These are phyloP conservation scores for Ondatra zibethicus DNA, from an alignment of 2,113 vertebrate species.

Conservation along the genomic window DNA sequence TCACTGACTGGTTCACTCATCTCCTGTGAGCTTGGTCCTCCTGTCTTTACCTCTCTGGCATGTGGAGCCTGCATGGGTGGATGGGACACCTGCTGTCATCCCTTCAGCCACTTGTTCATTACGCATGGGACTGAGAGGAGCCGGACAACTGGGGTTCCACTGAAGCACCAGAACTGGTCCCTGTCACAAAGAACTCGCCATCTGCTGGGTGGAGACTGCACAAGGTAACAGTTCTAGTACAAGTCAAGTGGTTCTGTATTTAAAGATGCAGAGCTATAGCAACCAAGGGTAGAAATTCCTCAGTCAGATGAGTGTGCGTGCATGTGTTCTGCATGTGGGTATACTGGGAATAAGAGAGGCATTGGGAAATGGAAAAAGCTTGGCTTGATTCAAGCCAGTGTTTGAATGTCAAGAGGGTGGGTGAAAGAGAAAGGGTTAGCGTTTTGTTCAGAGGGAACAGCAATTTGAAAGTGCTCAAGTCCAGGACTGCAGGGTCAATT, in stretches of 20 bases:
- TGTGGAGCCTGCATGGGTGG: accelerated
- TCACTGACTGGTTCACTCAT: no score
- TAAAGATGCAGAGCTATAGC: background rate
- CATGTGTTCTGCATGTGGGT: background rate
- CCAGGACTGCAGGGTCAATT: background rate
- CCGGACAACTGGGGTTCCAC: background rate
- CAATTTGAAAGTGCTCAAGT: background rate
- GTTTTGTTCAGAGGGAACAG: background rate
- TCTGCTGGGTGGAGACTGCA: background rate
- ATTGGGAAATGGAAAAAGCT: background rate
- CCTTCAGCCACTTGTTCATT: background rate
- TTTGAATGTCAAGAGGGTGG: background rate
- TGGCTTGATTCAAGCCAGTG: background rate
- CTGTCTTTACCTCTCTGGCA: background rate
- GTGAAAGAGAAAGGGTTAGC: background rate
- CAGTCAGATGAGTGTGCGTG: background rate
- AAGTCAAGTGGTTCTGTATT: no score
- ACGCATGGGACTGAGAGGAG: background rate
- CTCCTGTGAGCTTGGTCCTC: background rate
- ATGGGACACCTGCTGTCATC: background rate
- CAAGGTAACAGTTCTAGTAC: background rate
- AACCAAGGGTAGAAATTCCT: background rate
- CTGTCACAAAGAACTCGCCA: background rate
- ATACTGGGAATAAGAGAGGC: background rate
- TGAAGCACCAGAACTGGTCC: background rate